Evolutionary conservation across 1,140 invertebrate genomes (phyloP).

Genomic region (Hyphantria cunea): DNA sequence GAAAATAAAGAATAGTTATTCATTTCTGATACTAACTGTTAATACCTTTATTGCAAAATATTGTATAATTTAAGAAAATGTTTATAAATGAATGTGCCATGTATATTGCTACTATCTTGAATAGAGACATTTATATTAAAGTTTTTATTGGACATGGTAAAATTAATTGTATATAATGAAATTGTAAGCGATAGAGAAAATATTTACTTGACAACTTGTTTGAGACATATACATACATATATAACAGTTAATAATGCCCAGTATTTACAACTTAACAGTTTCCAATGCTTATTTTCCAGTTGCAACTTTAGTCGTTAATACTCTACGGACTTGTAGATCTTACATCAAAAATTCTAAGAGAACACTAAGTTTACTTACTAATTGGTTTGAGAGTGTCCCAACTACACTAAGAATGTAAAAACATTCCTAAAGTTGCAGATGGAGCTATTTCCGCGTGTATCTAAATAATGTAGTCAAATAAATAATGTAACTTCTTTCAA

Average conservation of each 20-base stretch:
- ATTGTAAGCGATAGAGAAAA: constrained; percentile 26
- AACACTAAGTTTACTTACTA: constrained; percentile 10
- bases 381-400: constrained; percentile 1
- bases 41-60: constrained; percentile 33
- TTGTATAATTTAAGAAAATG: constrained; percentile 40
- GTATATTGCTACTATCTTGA: constrained; percentile 61
- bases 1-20: constrained; percentile 34
- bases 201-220: constrained; percentile 30
- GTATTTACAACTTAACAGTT: constrained; percentile 35
- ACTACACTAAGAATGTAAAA: not conserved
- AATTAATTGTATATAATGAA: constrained; percentile 45
- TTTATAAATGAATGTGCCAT: constrained; percentile 55
- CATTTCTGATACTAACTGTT: constrained; percentile 42
- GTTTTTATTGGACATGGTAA: constrained; percentile 45
- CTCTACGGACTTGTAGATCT: constrained; percentile 7
- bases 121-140: constrained; percentile 53
- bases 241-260: constrained; percentile 32
- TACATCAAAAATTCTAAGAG: constrained; percentile 3
- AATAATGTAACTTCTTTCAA: constrained; percentile 50
- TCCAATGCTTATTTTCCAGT: constrained; percentile 38
- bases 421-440: constrained; percentile 38
- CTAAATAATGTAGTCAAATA: constrained; percentile 53
- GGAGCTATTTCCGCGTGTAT: constrained; percentile 42
- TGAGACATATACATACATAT: constrained; percentile 28
- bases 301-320: constrained; percentile 38